Evolutionary conservation across 2,113 vertebrate species (phyloP).

Genomic region (Hemicordylus capensis): DNA sequence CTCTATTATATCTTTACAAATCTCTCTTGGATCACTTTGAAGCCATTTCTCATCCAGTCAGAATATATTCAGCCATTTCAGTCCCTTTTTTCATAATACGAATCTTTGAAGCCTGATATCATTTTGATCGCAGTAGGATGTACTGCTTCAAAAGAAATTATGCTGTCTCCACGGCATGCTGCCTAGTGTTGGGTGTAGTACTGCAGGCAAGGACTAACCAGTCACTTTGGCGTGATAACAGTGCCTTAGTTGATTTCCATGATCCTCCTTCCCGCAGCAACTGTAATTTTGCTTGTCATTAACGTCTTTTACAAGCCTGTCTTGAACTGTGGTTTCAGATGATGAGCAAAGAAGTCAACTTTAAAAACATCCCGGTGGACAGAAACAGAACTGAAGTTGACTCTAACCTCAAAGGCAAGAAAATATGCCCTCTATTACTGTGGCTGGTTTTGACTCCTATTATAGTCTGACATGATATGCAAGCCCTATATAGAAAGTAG

Average conservation of each 20-base stretch:
- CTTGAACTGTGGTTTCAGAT: constrained; percentile 4
- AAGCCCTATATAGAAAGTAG: too few species aligned
- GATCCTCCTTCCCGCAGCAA: not conserved
- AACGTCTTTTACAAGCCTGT: not conserved
- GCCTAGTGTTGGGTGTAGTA: not conserved
- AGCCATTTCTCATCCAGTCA: constrained; percentile 21
- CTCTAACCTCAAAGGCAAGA: not conserved
- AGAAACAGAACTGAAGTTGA: not conserved
- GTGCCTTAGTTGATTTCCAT: constrained; percentile 9
- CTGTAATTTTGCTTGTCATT: not conserved
- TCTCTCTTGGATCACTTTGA: constrained; percentile 36
- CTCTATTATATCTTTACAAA: constrained; percentile 32
- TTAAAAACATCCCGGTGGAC: not conserved
- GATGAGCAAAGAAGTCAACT: not conserved
- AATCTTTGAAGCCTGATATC: constrained; percentile 7
- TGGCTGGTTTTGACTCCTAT: not conserved
- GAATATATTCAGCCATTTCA: constrained; percentile 29
- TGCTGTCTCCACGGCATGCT: not conserved
- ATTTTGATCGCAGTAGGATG: constrained; percentile 31
- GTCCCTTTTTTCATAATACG: constrained; percentile 32
- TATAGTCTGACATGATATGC: not conserved
- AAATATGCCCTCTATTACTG: not conserved
- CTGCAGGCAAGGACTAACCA: constrained; percentile 15
- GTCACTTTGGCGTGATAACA: constrained; percentile 12
- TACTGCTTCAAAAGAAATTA: constrained; percentile 45